Percentiles rank a stretch among this genome's conserved stretches.
Conservation (phyloP, 2,797 vertebrate species). For the Spinibarbus caldwelli region DNA sequence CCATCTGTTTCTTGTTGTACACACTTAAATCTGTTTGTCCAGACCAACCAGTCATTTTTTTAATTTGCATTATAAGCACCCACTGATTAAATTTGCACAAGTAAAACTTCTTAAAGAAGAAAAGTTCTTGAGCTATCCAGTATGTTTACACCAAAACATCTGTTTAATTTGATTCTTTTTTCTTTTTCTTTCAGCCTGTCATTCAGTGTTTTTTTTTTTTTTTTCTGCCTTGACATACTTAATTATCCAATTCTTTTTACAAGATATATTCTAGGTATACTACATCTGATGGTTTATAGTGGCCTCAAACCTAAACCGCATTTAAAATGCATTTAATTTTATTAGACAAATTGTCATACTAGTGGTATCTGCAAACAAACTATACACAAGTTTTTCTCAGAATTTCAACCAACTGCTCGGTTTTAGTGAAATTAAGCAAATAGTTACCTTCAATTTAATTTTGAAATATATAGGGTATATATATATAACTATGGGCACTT, state of each 20-base stretch:
- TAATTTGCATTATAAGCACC: neutral
- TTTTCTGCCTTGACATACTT: neutral
- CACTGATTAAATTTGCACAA: neutral
- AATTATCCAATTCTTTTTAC: neutral
- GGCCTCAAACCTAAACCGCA: neutral
- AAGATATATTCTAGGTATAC: neutral
- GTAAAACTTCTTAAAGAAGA: conserved; percentile 13
- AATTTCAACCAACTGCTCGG: neutral
- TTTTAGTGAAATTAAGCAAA: neutral
- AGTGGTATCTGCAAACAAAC: too few relatives aligned
- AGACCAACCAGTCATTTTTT: conserved; percentile 24
- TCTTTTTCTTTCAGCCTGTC: neutral
- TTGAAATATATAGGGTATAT: neutral
- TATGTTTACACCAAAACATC: neutral
- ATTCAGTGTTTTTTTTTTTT: neutral
- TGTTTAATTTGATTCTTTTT: neutral
- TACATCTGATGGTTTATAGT: neutral
- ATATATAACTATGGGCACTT: neutral
- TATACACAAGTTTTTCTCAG: neutral
- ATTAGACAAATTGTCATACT: neutral
- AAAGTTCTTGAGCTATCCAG: conserved; percentile 1
- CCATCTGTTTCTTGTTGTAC: conserved; percentile 47
- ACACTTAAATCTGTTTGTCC: conserved; percentile 13
- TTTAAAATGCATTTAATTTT: neutral
- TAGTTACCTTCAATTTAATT: neutral